Base-by-base conservation (phyloP, 2,888 invertebrate genomes). In the Rhogogaster chlorosoma region DNA sequence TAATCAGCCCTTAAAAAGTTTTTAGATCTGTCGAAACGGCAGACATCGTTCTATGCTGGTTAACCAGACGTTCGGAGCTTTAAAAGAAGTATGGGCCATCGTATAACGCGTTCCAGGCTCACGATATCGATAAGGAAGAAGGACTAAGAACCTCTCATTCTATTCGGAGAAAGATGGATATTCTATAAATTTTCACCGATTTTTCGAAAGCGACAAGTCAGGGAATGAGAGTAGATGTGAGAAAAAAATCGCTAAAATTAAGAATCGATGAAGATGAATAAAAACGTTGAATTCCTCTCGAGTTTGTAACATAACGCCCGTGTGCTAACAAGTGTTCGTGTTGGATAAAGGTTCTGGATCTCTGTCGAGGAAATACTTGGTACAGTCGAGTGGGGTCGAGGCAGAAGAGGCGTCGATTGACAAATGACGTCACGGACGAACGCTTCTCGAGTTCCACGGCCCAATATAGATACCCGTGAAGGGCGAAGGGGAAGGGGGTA, bases 371-470 rank as follows among this genome's bases (percentile, higher is more conserved):
- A 78, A 78, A 78, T 78, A 45, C 78, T 78, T 49, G 80, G 22
- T 36, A 26, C 15, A 22, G 57, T 80, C 80, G 49, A 80, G 80
- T 80, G 70, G 83, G 80, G 61, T 80, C 61, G 61, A 57, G 38
- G 38, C 12, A 22, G 80, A 22, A 64, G 61, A 61, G 61, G 80
- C 67, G 67, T 64, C 83, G 83, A 83, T 83, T 83, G 83, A 83
- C 45, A 83, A 83, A 83, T 64, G 64, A 67, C 67, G 70, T 67
- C 64, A 64, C 70, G 83, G 29, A 15, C 42, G 83, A 83, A 67
- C 83, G 83, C 83, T 29, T 70, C 22, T 49, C 45, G 42, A 83
- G 83, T 64, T 80, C 38, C 80, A 49, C n/a, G 22, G 22, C 57
- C 57, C 53, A 61, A 57, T 78, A 75, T 75, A 57, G 49, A 73